A percentile compares a stretch with the other conserved stretches of the same genome.
Evolutionary conservation across 1,140 invertebrate species (phyloP).

Genomic region (Sycobia sp.): DNA sequence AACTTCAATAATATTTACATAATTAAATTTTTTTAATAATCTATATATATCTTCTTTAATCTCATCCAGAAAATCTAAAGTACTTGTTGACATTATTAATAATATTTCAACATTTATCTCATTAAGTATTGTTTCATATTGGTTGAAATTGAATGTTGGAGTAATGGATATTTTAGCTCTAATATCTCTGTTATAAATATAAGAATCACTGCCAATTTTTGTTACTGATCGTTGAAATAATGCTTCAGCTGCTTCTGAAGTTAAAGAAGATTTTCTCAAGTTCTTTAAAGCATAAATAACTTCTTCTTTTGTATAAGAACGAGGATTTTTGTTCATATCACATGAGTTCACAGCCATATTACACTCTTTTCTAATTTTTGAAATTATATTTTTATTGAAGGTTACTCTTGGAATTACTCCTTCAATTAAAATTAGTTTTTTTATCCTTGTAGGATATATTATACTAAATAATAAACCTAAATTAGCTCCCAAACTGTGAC

Average conservation of each 20-base stretch:
- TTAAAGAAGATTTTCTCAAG: conserved; percentile 45
- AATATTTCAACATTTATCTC: conserved; percentile 43
- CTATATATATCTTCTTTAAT: conserved; percentile 34
- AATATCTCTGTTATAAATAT: conserved; percentile 50
- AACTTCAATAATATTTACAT: conserved; percentile 14
- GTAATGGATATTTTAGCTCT: conserved; percentile 42
- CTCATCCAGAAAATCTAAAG: conserved; percentile 50
- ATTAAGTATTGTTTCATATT: conserved; percentile 31
- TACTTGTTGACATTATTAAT: conserved; percentile 42
- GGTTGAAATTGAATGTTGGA: conserved; percentile 33
- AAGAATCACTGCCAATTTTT: conserved; percentile 45
- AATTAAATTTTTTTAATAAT: conserved; percentile 32
- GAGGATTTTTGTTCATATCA: conserved; percentile 41
- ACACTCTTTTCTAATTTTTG: conserved; percentile 41
- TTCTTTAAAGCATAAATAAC: conserved; percentile 56
- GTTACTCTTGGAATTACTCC: conserved; percentile 49
- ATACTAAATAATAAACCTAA: conserved; percentile 56
- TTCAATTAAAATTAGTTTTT: conserved; percentile 65
- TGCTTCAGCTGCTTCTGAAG: conserved; percentile 56
- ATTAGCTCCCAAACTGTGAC: conserved; percentile 67
- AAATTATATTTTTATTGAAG: conserved; percentile 42
- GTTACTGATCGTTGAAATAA: conserved; percentile 60
- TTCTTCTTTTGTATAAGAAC: conserved; percentile 61
- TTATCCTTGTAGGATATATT: conserved; percentile 61
- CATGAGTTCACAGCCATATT: conserved; percentile 34